phyloP scores from a whole-genome alignment of 2,113 vertebrate species.

The Mus pahari region DNA sequence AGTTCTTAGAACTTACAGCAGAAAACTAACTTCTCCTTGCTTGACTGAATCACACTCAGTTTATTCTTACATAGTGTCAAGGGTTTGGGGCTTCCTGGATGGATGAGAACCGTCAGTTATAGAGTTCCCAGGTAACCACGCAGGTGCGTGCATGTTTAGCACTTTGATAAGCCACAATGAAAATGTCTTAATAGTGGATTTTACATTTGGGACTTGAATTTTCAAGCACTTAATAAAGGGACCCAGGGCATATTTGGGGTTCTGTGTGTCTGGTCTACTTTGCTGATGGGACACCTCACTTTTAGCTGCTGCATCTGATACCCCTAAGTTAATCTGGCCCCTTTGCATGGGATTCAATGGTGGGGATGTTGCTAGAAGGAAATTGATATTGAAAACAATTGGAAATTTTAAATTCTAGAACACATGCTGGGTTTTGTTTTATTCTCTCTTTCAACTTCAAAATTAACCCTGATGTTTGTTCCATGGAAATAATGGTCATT shows the following conservation, averaged over 20 bases:
- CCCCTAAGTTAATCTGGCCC: neutral
- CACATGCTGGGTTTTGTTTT: neutral
- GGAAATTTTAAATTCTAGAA: constrained; percentile 38
- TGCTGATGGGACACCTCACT: neutral
- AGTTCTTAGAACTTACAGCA: neutral
- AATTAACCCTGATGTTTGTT: neutral
- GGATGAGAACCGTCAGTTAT: neutral
- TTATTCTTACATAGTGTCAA: constrained; percentile 3
- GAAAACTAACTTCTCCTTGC: neutral
- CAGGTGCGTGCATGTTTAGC: constrained; percentile 17
- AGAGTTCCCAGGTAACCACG: neutral
- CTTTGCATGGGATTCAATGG: constrained; percentile 16
- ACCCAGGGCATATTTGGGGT: neutral
- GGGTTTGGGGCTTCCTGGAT: constrained; percentile 5
- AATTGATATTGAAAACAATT: constrained; percentile 22
- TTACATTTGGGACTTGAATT: constrained; percentile 18
- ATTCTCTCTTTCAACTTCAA: neutral
- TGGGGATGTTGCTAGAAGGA: neutral
- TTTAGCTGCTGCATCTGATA: neutral
- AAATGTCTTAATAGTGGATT: constrained; percentile 2
- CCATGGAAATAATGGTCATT: neutral
- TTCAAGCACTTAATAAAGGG: neutral
- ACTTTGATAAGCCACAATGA: neutral
- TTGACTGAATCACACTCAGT: neutral
- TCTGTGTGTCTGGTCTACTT: neutral